Percentiles rank a stretch among this genome's conserved stretches.
phyloP scores from a whole-genome alignment of 2,797 vertebrate genomes.

The Anableps anableps region DNA sequence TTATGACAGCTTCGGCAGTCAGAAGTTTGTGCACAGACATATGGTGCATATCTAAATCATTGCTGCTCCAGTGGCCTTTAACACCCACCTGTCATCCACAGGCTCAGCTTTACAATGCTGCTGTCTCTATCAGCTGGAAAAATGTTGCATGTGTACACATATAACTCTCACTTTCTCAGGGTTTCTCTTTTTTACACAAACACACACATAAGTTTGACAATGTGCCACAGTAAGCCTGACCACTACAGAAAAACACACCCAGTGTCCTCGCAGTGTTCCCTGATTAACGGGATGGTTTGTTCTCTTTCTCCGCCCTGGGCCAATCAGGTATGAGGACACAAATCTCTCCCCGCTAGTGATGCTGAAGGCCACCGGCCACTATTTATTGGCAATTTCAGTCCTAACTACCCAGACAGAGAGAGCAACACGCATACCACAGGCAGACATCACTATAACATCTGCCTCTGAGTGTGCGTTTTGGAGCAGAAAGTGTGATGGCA shows the following conservation, averaged over 20 bases:
- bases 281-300: conserved; percentile 78
- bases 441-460: conserved; percentile 48
- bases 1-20: conserved; percentile 51
- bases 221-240: conserved; percentile 47
- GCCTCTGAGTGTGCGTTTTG: conserved; percentile 43
- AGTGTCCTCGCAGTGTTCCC: conserved; percentile 64
- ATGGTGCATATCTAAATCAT: conserved; percentile 45
- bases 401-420: conserved; percentile 78
- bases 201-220: conserved; percentile 49
- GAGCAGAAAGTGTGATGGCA: conserved; percentile 27
- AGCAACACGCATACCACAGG: conserved; percentile 69
- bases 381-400: conserved; percentile 82
- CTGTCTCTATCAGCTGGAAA: conserved; percentile 66
- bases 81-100: conserved; percentile 68
- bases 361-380: conserved; percentile 78
- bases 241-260: conserved; percentile 47
- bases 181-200: conserved; percentile 19
- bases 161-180: conserved; percentile 34
- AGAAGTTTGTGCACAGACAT: conserved; percentile 24
- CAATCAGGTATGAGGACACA: conserved; percentile 77
- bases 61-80: conserved; percentile 65
- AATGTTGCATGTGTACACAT: conserved; percentile 44
- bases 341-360: conserved; percentile 74
- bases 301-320: conserved; percentile 68
- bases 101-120: conserved; percentile 56